A percentile compares a stretch with the other conserved stretches of the same genome.
phyloP scores from a whole-genome alignment of 2,113 vertebrate genomes.

The Cyphomyrus plagiostoma region DNA sequence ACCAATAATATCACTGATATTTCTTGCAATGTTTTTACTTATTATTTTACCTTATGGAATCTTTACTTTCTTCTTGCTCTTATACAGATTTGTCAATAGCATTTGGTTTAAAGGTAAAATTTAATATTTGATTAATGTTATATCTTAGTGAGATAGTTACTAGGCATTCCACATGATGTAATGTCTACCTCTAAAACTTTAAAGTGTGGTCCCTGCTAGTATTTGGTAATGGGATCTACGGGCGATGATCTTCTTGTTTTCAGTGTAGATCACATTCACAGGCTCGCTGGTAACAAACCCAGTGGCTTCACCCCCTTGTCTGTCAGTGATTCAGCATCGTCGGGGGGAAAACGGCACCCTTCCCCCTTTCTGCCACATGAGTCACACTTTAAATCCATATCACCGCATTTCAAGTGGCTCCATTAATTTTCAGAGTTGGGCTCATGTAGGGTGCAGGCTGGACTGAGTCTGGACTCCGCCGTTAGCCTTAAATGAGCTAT shows the following conservation, averaged over 20 bases:
- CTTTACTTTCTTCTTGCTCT: neutral
- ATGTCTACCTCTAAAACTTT: neutral
- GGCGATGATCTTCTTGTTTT: neutral
- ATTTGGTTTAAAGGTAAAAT: neutral
- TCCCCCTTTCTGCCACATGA: neutral
- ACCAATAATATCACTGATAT: conserved; percentile 23
- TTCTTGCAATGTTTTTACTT: neutral
- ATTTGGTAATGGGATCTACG: neutral
- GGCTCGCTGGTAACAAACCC: neutral
- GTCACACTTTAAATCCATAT: neutral
- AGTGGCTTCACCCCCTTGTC: neutral
- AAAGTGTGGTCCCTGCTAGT: neutral
- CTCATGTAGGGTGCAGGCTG: neutral
- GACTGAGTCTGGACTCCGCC: neutral
- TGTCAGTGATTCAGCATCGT: neutral
- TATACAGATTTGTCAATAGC: neutral
- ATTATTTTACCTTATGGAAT: neutral
- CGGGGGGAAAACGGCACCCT: neutral
- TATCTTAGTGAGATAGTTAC: neutral
- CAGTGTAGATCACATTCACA: neutral
- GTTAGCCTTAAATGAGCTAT: neutral
- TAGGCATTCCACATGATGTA: neutral
- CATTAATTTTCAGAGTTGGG: neutral
- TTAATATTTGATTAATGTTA: neutral
- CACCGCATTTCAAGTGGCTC: neutral